Conservation (phyloP, 2,888 invertebrate species). For the Thalpophila matura region DNA sequence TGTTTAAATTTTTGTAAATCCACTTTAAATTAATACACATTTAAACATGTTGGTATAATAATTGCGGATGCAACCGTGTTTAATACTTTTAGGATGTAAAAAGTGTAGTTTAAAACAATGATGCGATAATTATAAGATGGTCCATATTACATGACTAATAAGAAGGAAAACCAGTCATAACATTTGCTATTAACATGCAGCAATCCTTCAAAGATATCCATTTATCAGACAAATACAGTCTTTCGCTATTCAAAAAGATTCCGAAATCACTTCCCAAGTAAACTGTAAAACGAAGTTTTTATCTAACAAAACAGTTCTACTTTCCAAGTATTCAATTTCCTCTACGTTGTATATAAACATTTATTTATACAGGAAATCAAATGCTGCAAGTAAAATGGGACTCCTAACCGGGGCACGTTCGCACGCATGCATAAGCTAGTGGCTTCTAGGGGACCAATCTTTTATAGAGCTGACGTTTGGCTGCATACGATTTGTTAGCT, state of each 20-base stretch:
- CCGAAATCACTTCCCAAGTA: not conserved
- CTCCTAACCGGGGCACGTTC: constrained; percentile 37
- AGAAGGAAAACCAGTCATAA: not conserved
- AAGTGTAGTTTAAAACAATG: not conserved
- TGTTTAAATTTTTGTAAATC: not conserved
- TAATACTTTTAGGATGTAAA: not conserved
- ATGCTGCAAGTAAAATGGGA: constrained; percentile 53
- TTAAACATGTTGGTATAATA: not conserved
- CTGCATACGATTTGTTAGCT: constrained; percentile 44
- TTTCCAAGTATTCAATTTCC: constrained; percentile 49
- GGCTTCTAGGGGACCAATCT: constrained; percentile 48
- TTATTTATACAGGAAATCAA: constrained; percentile 54
- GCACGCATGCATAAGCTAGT: constrained; percentile 59
- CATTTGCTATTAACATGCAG: too few species aligned
- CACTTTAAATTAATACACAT: not conserved
- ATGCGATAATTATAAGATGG: too few species aligned
- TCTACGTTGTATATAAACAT: constrained; percentile 33
- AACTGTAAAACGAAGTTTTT: not conserved
- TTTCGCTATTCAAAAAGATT: not conserved
- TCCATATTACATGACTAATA: too few species aligned
- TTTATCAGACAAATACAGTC: too few species aligned
- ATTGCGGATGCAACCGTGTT: not conserved
- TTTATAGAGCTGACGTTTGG: constrained; percentile 43
- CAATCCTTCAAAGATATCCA: too few species aligned
- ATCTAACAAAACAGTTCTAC: constrained; percentile 10